Evolutionary conservation across 2,113 vertebrate species (phyloP), one percentile per base, ranked within the genome.

Genomic region (Toxotes chatareus): DNA sequence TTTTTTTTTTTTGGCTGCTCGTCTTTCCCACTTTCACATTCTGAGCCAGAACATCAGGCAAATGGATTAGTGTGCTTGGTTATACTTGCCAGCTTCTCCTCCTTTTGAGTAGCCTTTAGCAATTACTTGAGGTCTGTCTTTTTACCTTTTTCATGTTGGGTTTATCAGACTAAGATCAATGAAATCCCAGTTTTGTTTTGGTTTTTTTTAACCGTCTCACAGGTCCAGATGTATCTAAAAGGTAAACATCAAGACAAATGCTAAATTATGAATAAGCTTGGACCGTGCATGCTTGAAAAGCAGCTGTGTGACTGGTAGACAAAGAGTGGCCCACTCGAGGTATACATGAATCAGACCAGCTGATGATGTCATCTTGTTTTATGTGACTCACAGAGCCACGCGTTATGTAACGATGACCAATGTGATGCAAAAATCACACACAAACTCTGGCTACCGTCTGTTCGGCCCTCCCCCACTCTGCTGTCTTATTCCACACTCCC

Each of bases 371-470:
- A 87, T 83, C 85, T 62, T 76, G 80, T 89, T 91, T 81, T 61
- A 49, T 91, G 79, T 93, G 93, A 94, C 91, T 95, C 92, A 91
- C 76, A 61, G 59, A 71, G 72, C 66, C 67, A 49, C 51, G 42
- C 53, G 83, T 95, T 94, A 94, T 94, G 92, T 93, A 95, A 95
- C 87, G 70, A 42, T 86, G 87, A 91, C 77, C 63, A 90, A 89
- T 90, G 82, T 84, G 86, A 93, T 85, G 85, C 86, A 89, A 86
- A 89, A 81, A 83, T 79, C 76, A 60, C 87, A 81, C 79, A 83
- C 40, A 78, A 61, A 42, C 53, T 70, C 60, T 36, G 62, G 61
- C 86, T 86, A 63, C 65, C n/a, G 57, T 86, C 65, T 86, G 80
- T 80, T 66, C 5, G 8, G 64, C 76, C 80, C 47, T 82, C 79